Base-by-base conservation (phyloP, 2,797 vertebrate genomes). In the Poeciliopsis presidionis region DNA sequence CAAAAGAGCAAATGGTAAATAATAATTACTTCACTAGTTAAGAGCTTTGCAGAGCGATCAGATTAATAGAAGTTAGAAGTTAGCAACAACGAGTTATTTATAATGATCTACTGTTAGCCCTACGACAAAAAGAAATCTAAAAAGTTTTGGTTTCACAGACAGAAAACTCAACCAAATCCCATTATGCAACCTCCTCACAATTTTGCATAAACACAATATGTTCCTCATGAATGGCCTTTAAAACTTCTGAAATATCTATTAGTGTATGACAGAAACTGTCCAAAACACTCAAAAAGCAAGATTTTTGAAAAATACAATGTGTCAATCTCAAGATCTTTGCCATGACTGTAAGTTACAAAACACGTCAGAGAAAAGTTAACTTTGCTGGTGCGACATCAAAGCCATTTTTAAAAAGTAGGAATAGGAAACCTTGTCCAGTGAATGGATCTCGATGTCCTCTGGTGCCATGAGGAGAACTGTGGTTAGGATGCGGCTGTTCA, bases 391-490 rank as follows among this genome's bases (percentile, higher is more conserved):
- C 11, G 2, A 41, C 36, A 16, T 18, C 13, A 33, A 8, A 36
- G 14, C 18, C 25, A 39, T 69, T 69, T 4, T 39, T 73, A 14
- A 72, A 72, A 72, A 47, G 28, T 5, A 7, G 30, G 36, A 28
- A 25, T 13, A 43, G 63, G 46, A 20, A 77, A 94, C 94, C 82
- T 91, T 93, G 39, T 90, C 93, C 30, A 87, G 80, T 0, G 41
- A 83, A 5, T 84, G 87, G 46, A 96, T 45, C 8, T 93, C 91
- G 69, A 96, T 65, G 0, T 88, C 83, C 82, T 95, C 92, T 0
- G 96, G 96, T 1, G 95, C 93, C 90, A 96, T 93, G 77, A 96
- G 95, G 43, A 97, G 93, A 43, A 97, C 76, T 0, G 81, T 90
- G 74, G 81, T 41, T 53, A 94, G 2, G 0, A 90, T 87, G 22